phyloP scores from a whole-genome alignment of 92 coral and sea anemone species.

The Parazoanthus darwini region DNA sequence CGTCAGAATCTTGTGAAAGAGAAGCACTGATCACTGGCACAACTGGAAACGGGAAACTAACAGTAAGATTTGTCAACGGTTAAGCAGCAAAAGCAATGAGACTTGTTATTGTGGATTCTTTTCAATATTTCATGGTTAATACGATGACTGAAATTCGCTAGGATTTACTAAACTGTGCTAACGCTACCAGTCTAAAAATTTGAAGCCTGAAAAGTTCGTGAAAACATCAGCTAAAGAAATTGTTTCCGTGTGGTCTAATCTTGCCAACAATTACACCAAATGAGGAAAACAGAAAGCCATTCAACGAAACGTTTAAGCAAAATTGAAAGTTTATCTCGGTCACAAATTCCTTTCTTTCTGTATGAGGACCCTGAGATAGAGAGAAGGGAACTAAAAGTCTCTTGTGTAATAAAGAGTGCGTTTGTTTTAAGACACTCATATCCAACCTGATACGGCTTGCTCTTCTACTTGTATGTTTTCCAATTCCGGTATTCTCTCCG shows the following conservation, averaged over 20 bases:
- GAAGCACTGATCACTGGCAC: no score
- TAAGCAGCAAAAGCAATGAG: no score
- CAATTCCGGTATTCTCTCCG: slow-evolving; percentile 12
- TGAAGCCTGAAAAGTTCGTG: background rate
- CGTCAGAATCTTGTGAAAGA: no score
- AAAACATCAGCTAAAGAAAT: background rate
- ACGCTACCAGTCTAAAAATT: background rate
- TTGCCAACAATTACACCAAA: background rate
- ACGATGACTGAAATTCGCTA: background rate
- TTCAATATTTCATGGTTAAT: no score
- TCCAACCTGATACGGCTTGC: background rate
- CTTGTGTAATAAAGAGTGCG: background rate
- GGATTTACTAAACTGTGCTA: background rate
- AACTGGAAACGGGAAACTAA: no score
- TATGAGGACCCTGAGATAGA: background rate
- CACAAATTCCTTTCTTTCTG: background rate
- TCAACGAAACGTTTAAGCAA: background rate
- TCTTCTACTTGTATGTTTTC: background rate
- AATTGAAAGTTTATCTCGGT: background rate
- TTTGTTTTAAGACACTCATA: background rate
- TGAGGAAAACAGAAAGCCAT: background rate
- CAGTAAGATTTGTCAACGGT: no score
- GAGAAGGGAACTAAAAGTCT: no score
- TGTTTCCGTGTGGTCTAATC: background rate
- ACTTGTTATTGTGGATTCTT: no score